These are phyloP conservation scores for Nomada goodeniana DNA, from an alignment of 2,888 invertebrate species.

Conservation along the genomic window DNA sequence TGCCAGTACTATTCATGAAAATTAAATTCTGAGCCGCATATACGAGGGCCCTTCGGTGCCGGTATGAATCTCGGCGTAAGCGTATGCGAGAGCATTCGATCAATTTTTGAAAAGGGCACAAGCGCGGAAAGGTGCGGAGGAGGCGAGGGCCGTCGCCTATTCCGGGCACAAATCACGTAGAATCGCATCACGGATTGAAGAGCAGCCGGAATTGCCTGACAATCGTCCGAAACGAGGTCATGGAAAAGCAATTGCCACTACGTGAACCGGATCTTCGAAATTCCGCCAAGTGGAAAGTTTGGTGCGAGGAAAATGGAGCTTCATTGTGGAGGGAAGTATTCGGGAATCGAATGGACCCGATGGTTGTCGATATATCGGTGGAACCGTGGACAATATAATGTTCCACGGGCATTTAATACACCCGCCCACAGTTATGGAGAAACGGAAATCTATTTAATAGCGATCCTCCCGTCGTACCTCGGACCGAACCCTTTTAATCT, in stretches of 20 bases:
- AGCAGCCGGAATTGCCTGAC: slow-evolving; percentile 22
- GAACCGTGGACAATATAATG: background rate
- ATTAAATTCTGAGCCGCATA: too few relatives aligned
- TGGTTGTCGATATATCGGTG: background rate
- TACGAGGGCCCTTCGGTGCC: background rate
- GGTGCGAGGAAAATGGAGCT: slow-evolving; percentile 19
- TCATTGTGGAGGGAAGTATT: background rate
- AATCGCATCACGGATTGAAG: slow-evolving; percentile 24
- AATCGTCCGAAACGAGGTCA: slow-evolving; percentile 30
- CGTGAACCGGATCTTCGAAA: slow-evolving; percentile 30
- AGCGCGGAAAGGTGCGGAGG: background rate
- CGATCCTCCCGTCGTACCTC: slow-evolving; percentile 26
- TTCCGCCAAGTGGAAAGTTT: slow-evolving; percentile 27
- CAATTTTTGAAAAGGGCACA: background rate
- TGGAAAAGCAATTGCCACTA: slow-evolving; percentile 29
- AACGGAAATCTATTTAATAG: slow-evolving; percentile 27
- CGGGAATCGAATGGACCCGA: slow-evolving; percentile 1
- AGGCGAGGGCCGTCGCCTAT: background rate
- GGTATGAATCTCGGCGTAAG: too few relatives aligned
- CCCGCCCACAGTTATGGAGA: background rate
- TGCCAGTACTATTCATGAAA: too few relatives aligned
- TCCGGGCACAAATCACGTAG: slow-evolving; percentile 20
- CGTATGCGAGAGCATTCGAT: background rate
- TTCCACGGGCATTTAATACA: slow-evolving; percentile 22
- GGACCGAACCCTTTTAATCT: slow-evolving; percentile 41